Conservation (phyloP, 2,888 invertebrate genomes). For the Amblyteles armatorius region DNA sequence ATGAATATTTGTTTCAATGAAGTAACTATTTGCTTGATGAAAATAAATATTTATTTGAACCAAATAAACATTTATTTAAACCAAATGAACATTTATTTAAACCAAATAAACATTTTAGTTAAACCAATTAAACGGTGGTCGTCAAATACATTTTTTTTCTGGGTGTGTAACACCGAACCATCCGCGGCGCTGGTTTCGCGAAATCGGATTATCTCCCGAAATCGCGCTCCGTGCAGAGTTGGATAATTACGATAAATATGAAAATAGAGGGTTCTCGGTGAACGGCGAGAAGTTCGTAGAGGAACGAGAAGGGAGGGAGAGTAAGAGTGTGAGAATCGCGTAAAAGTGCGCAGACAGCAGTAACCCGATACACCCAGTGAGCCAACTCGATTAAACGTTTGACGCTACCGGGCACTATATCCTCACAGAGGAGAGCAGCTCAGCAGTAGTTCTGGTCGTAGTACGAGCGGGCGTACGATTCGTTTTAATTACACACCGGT, state of each 20-base stretch:
- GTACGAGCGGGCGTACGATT: conserved; percentile 60
- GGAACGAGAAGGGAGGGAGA: neutral
- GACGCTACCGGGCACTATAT: conserved; percentile 41
- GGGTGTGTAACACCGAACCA: neutral
- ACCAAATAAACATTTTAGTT: no score
- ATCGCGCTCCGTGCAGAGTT: conserved; percentile 66
- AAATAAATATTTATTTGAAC: no score
- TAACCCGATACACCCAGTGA: conserved; percentile 64
- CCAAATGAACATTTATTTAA: no score
- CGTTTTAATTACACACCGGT: conserved; percentile 70
- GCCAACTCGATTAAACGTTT: conserved; percentile 73
- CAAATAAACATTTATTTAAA: no score
- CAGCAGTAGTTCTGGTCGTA: conserved; percentile 21
- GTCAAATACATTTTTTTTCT: no score
- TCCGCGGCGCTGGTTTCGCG: conserved; percentile 41
- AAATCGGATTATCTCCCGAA: conserved; percentile 63
- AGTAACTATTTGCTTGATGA: no score
- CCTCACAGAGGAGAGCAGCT: conserved; percentile 17
- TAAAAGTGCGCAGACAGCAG: conserved; percentile 71
- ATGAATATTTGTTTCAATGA: no score
- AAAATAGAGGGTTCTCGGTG: conserved; percentile 48
- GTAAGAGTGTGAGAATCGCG: conserved; percentile 55
- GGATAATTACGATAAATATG: conserved; percentile 69
- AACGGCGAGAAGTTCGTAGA: conserved; percentile 27
- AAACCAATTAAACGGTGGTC: no score